A percentile compares a stretch with the other conserved stretches of the same genome.
These are phyloP conservation scores for Napeogenes sylphis DNA, from an alignment of 2,888 invertebrate genomes.

Conservation along the genomic window DNA sequence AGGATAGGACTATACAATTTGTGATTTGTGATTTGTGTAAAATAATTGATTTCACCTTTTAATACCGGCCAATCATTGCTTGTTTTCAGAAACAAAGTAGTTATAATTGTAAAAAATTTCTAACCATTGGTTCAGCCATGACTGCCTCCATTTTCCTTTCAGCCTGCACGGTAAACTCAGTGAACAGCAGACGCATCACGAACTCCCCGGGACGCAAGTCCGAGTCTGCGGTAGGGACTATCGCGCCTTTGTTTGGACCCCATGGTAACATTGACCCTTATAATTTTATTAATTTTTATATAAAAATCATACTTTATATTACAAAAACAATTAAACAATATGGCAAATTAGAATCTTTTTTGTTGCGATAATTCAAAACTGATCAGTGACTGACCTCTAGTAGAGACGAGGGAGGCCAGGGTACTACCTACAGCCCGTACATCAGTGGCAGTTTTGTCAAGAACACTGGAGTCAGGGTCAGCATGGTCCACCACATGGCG, in stretches of 20 bases:
- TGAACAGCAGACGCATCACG: conserved; percentile 95
- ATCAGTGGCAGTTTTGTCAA: conserved; percentile 49
- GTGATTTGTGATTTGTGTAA: too few species aligned
- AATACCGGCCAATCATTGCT: too few species aligned
- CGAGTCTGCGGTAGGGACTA: conserved; percentile 76
- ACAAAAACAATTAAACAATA: too few species aligned
- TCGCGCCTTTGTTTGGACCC: conserved; percentile 88
- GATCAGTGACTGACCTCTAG: conserved; percentile 48
- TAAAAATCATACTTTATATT: too few species aligned
- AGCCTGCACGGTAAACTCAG: conserved; percentile 95
- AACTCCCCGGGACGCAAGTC: conserved; percentile 94
- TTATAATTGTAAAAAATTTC: conserved; percentile 16
- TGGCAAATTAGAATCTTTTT: too few species aligned
- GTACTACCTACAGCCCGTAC: conserved; percentile 49
- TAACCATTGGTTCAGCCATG: conserved; percentile 91
- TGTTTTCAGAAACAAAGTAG: too few species aligned
- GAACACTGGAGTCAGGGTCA: conserved; percentile 35
- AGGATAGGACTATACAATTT: too few species aligned
- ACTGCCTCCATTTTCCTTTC: conserved; percentile 97
- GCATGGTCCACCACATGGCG: conserved; percentile 42
- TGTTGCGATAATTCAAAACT: background rate
- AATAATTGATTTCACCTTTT: too few species aligned
- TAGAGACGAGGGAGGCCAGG: conserved; percentile 53
- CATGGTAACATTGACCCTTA: conserved; percentile 85
- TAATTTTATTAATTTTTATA: background rate